A percentile compares a stretch with the other conserved stretches of the same genome.
Conservation (phyloP, 1,140 invertebrate genomes). For the Oncopodura yosiiana region DNA sequence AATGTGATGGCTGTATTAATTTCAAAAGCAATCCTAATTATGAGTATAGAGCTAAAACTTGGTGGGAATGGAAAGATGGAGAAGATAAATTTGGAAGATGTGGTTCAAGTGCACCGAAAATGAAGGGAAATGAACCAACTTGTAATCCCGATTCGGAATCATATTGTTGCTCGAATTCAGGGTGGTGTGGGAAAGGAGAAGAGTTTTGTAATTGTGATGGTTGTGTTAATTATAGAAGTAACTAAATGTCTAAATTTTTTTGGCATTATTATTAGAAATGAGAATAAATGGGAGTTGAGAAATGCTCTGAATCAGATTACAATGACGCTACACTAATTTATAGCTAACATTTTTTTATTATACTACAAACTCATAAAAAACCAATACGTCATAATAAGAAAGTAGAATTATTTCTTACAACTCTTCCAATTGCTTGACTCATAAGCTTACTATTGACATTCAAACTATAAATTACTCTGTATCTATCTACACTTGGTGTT, state of each 20-base stretch:
- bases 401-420: no score
- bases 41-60: background rate
- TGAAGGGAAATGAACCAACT: background rate
- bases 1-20: constrained; percentile 13
- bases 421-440: no score
- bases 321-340: no score
- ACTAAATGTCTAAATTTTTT: background rate
- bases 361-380: no score
- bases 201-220: constrained; percentile 7
- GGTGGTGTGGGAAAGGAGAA: background rate
- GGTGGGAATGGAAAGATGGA: background rate
- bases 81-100: background rate
- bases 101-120: background rate
- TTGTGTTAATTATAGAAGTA: background rate
- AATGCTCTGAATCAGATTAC: no score
- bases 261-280: no score
- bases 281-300: no score
- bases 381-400: no score
- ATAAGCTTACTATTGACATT: no score
- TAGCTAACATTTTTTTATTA: no score
- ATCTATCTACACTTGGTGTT: no score
- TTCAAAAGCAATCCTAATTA: constrained; percentile 7
- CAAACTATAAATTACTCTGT: no score
- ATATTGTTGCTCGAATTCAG: background rate
- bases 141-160: background rate